These are phyloP conservation scores for Cyanistes caeruleus DNA, from an alignment of 2,113 vertebrate species.

Conservation along the genomic window DNA sequence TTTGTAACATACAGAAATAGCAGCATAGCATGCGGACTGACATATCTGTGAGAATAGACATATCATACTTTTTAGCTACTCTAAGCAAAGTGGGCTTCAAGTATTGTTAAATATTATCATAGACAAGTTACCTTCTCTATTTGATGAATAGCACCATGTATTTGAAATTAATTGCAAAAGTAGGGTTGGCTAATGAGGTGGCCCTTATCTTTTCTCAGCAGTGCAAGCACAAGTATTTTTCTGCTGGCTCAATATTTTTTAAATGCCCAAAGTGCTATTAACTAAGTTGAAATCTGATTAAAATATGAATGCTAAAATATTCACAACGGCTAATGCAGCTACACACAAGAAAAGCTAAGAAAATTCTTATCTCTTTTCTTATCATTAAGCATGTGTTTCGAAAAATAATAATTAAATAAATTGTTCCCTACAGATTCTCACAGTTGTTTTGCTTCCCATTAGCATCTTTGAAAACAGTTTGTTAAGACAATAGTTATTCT, in stretches of 20 bases:
- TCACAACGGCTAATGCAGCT: constrained; percentile 8
- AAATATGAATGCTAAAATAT: constrained; percentile 30
- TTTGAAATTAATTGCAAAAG: constrained; percentile 83
- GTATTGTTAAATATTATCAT: constrained; percentile 73
- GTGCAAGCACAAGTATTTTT: constrained; percentile 75
- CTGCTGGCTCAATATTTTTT: constrained; percentile 76
- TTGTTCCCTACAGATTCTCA: constrained; percentile 46
- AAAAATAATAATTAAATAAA: constrained; percentile 66
- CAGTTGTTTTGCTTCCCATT: constrained; percentile 34
- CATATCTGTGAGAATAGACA: constrained; percentile 1
- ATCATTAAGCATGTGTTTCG: constrained; percentile 47
- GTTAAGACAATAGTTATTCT: constrained; percentile 43
- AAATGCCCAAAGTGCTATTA: constrained; percentile 71
- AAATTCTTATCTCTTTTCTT: constrained; percentile 41
- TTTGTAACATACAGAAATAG: background rate
- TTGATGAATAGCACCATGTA: constrained; percentile 78
- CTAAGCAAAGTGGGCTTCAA: constrained; percentile 56
- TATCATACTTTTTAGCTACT: constrained; percentile 63
- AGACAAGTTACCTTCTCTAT: constrained; percentile 76
- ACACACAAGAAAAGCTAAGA: background rate
- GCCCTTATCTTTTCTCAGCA: constrained; percentile 78
- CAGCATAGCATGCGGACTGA: background rate
- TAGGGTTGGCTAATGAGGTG: constrained; percentile 76
- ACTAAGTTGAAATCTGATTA: constrained; percentile 72
- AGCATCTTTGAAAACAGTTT: constrained; percentile 58